phyloP scores from a whole-genome alignment of 2,113 vertebrate species.

The Megalops atlanticus region DNA sequence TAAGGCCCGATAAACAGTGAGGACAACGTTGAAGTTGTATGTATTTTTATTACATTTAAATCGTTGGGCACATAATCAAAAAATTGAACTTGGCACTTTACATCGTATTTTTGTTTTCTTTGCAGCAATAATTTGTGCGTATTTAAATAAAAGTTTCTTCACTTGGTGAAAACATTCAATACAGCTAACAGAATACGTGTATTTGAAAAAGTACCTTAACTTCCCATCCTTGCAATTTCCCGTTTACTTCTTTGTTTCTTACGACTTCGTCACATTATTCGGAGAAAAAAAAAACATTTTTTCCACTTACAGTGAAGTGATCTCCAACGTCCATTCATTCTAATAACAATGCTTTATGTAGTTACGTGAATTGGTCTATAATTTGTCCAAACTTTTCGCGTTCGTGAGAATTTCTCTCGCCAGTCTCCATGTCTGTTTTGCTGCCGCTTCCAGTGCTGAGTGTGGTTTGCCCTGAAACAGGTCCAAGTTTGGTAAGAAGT shows the following conservation, averaged over 20 bases:
- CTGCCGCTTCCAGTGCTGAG: slow-evolving; percentile 95
- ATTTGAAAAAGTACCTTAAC: slow-evolving; percentile 90
- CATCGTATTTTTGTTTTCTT: slow-evolving; percentile 79
- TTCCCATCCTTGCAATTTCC: slow-evolving; percentile 80
- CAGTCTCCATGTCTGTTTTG: slow-evolving; percentile 98
- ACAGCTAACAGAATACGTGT: slow-evolving; percentile 74
- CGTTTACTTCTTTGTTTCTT: slow-evolving; percentile 64
- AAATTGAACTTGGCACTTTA: slow-evolving; percentile 90
- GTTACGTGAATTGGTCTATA: slow-evolving; percentile 73
- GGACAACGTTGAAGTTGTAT: slow-evolving; percentile 79
- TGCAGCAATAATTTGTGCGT: slow-evolving; percentile 83
- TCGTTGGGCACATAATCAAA: slow-evolving; percentile 77
- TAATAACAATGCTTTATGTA: slow-evolving; percentile 26
- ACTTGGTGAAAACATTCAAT: slow-evolving; percentile 97
- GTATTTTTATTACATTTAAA: slow-evolving; percentile 91
- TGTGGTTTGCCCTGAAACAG: slow-evolving; percentile 98
- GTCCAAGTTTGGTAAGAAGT: slow-evolving; percentile 98
- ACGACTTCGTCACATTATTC: slow-evolving; percentile 67
- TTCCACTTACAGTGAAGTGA: slow-evolving; percentile 50
- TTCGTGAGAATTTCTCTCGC: slow-evolving; percentile 99
- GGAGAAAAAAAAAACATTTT: slow-evolving; percentile 61
- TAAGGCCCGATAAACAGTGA: slow-evolving; percentile 65
- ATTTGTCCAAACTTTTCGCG: slow-evolving; percentile 98
- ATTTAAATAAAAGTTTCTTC: slow-evolving; percentile 96
- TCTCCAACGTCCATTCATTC: slow-evolving; percentile 48